Conservation (phyloP, 2,888 invertebrate genomes). For the Ligdia adustata region DNA sequence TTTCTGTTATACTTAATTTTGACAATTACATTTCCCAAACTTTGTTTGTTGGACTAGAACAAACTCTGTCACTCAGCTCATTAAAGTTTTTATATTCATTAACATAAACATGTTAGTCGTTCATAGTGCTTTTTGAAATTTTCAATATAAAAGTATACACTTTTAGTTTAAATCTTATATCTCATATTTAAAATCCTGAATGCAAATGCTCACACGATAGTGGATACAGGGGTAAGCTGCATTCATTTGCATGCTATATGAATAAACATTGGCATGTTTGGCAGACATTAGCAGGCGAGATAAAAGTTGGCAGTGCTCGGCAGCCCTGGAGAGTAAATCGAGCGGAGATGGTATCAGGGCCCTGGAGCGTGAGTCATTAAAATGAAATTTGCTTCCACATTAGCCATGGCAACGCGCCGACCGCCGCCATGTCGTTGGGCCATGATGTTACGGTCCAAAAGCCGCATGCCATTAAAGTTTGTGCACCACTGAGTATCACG, state of each 20-base stretch:
- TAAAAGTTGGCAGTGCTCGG: constrained; percentile 37
- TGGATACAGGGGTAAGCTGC: constrained; percentile 2
- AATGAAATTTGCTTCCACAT: constrained; percentile 76
- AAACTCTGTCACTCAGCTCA: too few species aligned
- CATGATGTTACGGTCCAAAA: constrained; percentile 16
- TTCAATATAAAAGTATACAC: too few species aligned
- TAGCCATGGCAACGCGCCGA: constrained; percentile 40
- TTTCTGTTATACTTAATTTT: too few species aligned
- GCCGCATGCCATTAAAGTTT: constrained; percentile 17
- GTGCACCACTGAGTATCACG: not conserved
- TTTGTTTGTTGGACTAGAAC: too few species aligned
- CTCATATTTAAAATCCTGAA: constrained; percentile 17
- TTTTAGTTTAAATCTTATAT: too few species aligned
- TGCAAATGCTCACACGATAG: constrained; percentile 12
- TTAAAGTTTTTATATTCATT: too few species aligned
- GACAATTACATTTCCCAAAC: too few species aligned
- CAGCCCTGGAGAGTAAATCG: constrained; percentile 62
- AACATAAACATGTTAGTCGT: too few species aligned
- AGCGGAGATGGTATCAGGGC: constrained; percentile 61
- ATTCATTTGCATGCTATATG: constrained; percentile 30
- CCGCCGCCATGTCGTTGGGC: constrained; percentile 10
- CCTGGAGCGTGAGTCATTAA: constrained; percentile 66
- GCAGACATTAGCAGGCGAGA: constrained; percentile 32
- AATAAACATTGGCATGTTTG: constrained; percentile 31
- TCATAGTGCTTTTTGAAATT: too few species aligned